Conservation (phyloP, 2,888 invertebrate species). For the Amiota mariae region DNA sequence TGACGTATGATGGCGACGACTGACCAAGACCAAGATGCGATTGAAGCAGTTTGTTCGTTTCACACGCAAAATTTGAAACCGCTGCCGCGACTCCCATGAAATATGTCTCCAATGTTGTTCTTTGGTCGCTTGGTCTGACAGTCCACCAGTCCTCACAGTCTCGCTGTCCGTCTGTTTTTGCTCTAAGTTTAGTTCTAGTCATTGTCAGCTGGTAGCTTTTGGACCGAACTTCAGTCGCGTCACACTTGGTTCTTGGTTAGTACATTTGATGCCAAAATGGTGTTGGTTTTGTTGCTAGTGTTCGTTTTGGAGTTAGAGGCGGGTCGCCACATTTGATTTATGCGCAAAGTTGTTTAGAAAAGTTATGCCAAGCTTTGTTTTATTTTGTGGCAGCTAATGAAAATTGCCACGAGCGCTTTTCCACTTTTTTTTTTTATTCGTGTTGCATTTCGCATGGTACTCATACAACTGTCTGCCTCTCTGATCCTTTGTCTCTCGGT, state of each 20-base stretch:
- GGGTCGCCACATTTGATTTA: slow-evolving; percentile 58
- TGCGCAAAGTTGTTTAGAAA: slow-evolving; percentile 64
- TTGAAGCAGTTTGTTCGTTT: slow-evolving; percentile 1
- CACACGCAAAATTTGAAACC: slow-evolving; percentile 54
- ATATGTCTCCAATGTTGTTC: background rate
- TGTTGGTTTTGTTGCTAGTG: slow-evolving; percentile 30
- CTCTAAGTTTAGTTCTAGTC: background rate
- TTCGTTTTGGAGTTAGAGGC: slow-evolving; percentile 45
- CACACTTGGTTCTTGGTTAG: background rate
- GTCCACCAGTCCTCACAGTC: slow-evolving; percentile 3
- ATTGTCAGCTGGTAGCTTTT: background rate
- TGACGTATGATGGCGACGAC: slow-evolving; percentile 18
- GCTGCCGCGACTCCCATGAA: slow-evolving; percentile 26
- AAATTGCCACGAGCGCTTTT: slow-evolving; percentile 27
- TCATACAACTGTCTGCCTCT: background rate
- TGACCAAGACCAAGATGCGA: slow-evolving; percentile 8
- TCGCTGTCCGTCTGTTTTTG: background rate
- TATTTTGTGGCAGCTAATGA: slow-evolving; percentile 29
- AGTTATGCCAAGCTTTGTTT: slow-evolving; percentile 54
- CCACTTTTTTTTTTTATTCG: background rate
- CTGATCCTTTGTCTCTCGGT: background rate
- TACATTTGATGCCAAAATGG: background rate
- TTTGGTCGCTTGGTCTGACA: no score
- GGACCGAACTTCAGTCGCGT: background rate
- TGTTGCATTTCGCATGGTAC: slow-evolving; percentile 15